Percentiles rank a stretch among this genome's conserved stretches.
phyloP scores from a whole-genome alignment of 1,140 invertebrate species.

The Telenomus remus region DNA sequence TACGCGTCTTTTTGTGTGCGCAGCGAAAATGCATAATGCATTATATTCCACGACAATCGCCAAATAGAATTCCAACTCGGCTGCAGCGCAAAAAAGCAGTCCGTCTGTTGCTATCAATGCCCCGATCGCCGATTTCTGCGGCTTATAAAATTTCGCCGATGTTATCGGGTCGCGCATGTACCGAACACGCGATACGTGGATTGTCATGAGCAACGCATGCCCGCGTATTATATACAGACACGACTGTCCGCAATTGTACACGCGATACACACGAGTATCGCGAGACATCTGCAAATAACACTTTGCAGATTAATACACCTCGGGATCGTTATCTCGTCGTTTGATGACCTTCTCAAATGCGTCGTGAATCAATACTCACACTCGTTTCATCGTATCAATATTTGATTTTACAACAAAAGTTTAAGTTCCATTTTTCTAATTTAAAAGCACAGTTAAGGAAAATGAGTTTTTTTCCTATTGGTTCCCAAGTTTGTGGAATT shows the following conservation, averaged over 20 bases:
- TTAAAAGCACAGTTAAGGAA: too few species aligned
- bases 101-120: slow-evolving; percentile 37
- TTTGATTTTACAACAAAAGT: too few species aligned
- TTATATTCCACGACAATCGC: slow-evolving; percentile 49
- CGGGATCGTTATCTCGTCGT: slow-evolving; percentile 44
- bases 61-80: slow-evolving; percentile 50
- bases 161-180: slow-evolving; percentile 42
- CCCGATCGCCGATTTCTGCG: slow-evolving; percentile 55
- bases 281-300: slow-evolving; percentile 51
- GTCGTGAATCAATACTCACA: slow-evolving; percentile 40
- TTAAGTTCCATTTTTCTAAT: too few species aligned
- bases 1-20: slow-evolving; percentile 24
- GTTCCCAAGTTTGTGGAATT: too few species aligned
- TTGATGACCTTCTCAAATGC: slow-evolving; percentile 53
- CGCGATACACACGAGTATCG: slow-evolving; percentile 40
- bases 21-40: slow-evolving; percentile 50
- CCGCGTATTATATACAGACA: slow-evolving; percentile 22
- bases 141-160: slow-evolving; percentile 58
- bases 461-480: too few species aligned
- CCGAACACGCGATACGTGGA: slow-evolving; percentile 42
- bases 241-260: slow-evolving; percentile 34
- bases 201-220: slow-evolving; percentile 40
- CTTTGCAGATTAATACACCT: slow-evolving; percentile 55
- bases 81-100: slow-evolving; percentile 41
- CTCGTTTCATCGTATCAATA: slow-evolving; percentile 33